Percentiles rank a stretch among this genome's conserved stretches.
phyloP scores from a whole-genome alignment of 2,888 invertebrate genomes.

The Agrochola lota region DNA sequence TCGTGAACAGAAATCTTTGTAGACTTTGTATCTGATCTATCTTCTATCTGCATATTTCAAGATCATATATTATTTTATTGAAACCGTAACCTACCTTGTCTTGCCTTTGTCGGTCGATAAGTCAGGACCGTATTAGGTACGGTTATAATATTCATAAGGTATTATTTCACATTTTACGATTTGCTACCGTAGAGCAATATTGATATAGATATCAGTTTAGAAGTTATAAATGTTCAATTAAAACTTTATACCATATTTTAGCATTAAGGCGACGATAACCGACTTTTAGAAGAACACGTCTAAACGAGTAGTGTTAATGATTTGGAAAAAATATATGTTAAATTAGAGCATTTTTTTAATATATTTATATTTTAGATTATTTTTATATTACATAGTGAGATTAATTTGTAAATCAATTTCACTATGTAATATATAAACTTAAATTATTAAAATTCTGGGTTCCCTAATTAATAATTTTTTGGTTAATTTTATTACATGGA shows the following conservation, averaged over 20 bases:
- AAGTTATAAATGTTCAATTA: slow-evolving; percentile 32
- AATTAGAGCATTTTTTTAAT: too few species aligned
- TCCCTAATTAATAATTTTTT: background rate
- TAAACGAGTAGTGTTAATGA: too few species aligned
- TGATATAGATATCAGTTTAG: slow-evolving; percentile 27
- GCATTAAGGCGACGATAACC: background rate
- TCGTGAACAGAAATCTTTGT: slow-evolving; percentile 41
- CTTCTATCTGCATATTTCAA: slow-evolving; percentile 39
- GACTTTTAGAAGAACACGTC: too few species aligned
- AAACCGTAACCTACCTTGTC: slow-evolving; percentile 51
- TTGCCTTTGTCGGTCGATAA: slow-evolving; percentile 50
- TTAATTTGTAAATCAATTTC: too few species aligned
- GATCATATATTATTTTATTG: slow-evolving; percentile 57
- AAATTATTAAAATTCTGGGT: background rate
- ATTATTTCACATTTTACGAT: slow-evolving; percentile 28
- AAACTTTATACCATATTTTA: slow-evolving; percentile 30
- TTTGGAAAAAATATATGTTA: too few species aligned
- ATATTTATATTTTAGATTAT: too few species aligned
- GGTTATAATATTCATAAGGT: slow-evolving; percentile 27
- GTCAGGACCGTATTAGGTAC: slow-evolving; percentile 47
- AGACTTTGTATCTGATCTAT: slow-evolving; percentile 15
- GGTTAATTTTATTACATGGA: background rate
- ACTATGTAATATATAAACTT: too few species aligned
- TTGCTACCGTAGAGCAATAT: slow-evolving; percentile 28
- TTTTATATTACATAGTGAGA: too few species aligned